Conservation (phyloP, 2,113 vertebrate genomes). For the Eptesicus fuscus region DNA sequence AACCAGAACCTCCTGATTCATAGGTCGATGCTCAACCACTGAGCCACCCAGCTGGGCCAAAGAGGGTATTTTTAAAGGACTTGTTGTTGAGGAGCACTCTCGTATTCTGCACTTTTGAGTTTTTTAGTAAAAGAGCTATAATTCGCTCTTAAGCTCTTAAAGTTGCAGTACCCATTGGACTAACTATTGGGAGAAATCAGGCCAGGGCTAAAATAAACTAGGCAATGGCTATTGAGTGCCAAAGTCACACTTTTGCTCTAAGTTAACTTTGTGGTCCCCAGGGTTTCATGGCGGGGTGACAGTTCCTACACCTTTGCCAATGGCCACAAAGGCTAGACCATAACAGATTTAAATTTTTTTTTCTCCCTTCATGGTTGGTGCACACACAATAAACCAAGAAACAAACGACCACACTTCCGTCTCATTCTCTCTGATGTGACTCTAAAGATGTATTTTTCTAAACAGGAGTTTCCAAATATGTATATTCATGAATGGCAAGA, state of each 20-base stretch:
- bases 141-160: neutral
- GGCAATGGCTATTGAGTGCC: neutral
- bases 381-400: neutral
- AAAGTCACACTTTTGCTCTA: neutral
- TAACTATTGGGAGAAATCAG: neutral
- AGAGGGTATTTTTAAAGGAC: neutral
- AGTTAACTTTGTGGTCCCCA: neutral
- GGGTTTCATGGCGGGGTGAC: neutral
- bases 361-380: neutral
- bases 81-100: neutral
- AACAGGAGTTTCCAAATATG: neutral
- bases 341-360: neutral
- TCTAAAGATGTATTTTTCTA: neutral
- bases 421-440: neutral
- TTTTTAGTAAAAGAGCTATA: neutral
- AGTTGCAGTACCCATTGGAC: neutral
- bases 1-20: no score
- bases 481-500: neutral
- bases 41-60: neutral
- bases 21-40: no score
- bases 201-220: neutral
- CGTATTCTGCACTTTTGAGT: neutral
- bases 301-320: neutral
- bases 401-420: neutral
- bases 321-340: neutral